These are phyloP conservation scores for Glaucidium brasilianum DNA, from an alignment of 2,113 vertebrate genomes.

Conservation along the genomic window DNA sequence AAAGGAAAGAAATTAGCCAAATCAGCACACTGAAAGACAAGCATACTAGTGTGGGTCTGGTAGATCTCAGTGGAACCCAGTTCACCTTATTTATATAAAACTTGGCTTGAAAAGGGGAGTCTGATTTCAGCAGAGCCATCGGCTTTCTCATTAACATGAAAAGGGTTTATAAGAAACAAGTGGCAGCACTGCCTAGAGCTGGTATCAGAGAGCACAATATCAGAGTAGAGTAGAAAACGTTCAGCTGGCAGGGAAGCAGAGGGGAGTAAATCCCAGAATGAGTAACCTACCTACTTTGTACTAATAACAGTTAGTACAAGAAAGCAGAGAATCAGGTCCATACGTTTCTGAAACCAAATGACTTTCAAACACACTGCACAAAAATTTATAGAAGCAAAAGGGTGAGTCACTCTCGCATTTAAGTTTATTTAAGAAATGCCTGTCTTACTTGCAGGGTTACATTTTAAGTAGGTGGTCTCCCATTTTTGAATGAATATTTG, in stretches of 20 bases:
- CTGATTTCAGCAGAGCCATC: neutral
- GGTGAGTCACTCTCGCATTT: slow-evolving; percentile 33
- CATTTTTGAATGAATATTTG: slow-evolving; percentile 68
- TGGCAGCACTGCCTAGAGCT: neutral
- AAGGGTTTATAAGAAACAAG: neutral
- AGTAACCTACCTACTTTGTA: neutral
- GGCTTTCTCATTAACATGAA: neutral
- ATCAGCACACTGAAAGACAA: neutral
- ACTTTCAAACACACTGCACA: neutral
- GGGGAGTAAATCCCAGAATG: neutral
- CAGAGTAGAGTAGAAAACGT: neutral
- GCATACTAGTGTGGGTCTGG: neutral
- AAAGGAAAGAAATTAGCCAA: neutral
- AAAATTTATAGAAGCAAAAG: slow-evolving; percentile 25
- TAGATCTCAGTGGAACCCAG: neutral
- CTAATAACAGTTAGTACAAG: neutral
- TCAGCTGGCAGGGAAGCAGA: neutral
- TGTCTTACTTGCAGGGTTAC: slow-evolving; percentile 63
- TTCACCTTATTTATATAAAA: neutral
- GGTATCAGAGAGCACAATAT: neutral
- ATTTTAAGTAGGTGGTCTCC: slow-evolving; percentile 72
- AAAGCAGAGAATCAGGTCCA: neutral
- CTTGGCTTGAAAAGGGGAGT: neutral
- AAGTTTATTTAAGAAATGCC: slow-evolving; percentile 65
- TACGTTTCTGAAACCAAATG: slow-evolving; percentile 22